These are phyloP conservation scores for Ammodramus savannarum DNA, from an alignment of 2,113 vertebrate genomes.

Conservation along the genomic window DNA sequence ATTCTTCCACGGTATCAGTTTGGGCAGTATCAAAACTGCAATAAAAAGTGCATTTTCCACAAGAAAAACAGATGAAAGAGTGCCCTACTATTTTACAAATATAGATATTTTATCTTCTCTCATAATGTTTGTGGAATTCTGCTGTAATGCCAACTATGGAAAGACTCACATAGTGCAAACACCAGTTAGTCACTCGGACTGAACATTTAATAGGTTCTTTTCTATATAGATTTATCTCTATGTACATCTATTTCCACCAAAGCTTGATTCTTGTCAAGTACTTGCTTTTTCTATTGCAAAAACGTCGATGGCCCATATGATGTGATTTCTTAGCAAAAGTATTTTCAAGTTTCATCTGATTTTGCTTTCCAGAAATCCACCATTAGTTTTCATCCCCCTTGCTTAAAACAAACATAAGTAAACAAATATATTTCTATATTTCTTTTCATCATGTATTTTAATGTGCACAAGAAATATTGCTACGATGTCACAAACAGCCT, in stretches of 20 bases:
- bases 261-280: not conserved
- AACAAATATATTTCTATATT: not conserved
- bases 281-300: not conserved
- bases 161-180: not conserved
- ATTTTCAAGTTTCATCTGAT: not conserved
- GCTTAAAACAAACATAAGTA: not conserved
- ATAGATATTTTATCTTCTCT: not conserved
- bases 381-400: not conserved
- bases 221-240: not conserved
- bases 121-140: not conserved
- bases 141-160: not conserved
- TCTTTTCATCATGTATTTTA: conserved; percentile 2
- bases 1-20: not conserved
- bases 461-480: not conserved
- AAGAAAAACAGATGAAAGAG: conserved; percentile 3
- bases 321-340: not conserved
- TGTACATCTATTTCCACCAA: not conserved
- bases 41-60: not conserved
- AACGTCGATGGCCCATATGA: not conserved
- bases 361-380: conserved; percentile 1
- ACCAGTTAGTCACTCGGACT: not conserved
- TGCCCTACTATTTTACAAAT: not conserved
- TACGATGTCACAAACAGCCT: not conserved
- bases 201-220: not conserved
- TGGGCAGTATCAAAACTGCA: not conserved